Conservation (phyloP, 2,113 vertebrate genomes). For the Gallinago jamesoni region DNA sequence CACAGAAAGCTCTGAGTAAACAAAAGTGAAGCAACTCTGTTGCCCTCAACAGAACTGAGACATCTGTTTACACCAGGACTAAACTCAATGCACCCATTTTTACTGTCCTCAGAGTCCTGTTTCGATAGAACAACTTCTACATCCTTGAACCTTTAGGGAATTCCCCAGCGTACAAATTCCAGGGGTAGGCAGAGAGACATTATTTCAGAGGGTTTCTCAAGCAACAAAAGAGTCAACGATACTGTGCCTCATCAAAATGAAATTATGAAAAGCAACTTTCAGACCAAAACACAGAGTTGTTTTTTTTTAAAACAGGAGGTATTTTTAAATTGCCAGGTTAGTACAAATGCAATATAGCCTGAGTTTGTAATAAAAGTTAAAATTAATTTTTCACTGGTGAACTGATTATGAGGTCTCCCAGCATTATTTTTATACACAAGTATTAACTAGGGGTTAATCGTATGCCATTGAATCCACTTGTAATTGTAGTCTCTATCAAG, state of each 20-base stretch:
- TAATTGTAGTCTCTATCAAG: background rate
- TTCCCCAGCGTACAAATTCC: background rate
- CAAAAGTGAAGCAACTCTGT: background rate
- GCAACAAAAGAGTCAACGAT: background rate
- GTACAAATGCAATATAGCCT: background rate
- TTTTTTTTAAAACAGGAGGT: background rate
- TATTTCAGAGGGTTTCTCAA: background rate
- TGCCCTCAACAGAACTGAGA: background rate
- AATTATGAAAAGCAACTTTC: background rate
- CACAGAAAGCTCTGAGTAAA: background rate
- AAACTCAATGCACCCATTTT: background rate
- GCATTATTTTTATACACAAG: background rate
- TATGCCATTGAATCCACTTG: background rate
- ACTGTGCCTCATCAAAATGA: background rate
- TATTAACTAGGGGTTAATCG: background rate
- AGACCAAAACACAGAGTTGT: background rate
- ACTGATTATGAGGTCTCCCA: background rate
- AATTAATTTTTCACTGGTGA: background rate
- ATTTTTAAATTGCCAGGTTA: background rate
- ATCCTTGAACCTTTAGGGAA: background rate
- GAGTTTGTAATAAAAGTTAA: background rate
- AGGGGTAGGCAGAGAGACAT: background rate
- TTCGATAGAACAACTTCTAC: background rate
- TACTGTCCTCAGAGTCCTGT: background rate
- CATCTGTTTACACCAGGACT: background rate